Evolutionary conservation across 2,113 vertebrate species (phyloP), one percentile per base, ranked within the genome.

Genomic region (Coptodon rendalli): DNA sequence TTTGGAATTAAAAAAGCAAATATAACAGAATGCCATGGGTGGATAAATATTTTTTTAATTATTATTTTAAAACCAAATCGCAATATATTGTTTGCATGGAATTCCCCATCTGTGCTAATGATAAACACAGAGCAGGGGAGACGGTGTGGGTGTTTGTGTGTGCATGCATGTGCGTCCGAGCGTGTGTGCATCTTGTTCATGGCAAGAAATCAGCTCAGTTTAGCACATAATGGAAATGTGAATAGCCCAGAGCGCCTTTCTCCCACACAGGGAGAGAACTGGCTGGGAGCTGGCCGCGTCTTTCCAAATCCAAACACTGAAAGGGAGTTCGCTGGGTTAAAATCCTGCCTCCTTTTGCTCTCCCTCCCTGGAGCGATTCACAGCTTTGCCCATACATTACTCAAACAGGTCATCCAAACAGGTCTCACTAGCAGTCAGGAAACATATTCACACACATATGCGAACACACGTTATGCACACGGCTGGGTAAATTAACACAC

Each of bases 201-300:
- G 95, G 94, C 91, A 94, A 94, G 93, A 93, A 95, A 95, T 95
- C 95, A 95, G 93, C 92, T 96, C 95, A 94, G 93, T 96, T 96
- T 94, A 95, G 95, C 94, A 95, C 94, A 95, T 96, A 95, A 95
- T 95, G 94, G 93, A 95, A 95, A 96, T 95, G 93, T 78, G 95
- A 92, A 95, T 95, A 93, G 95, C 95, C 95, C 86, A 85, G 86
- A 95, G 95, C 93, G 56, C 24, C 84, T 93, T 84, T 94, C 93
- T 95, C 95, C 91, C 93, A 95, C 94, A 93, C 94, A 91, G 94
- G 93, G 93, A 94, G 93, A 90, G 88, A 91, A 85, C 93, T 95
- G 94, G 93, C 94, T 94, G 93, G 91, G 91, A 93, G 90, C 92
- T 79, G 90, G 90, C 89, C 89, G 83, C 85, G 86, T 89, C 93